Evolutionary conservation across 2,797 vertebrate genomes (phyloP), one percentile per base, ranked within the genome.

Genomic region (Streptopelia turtur): DNA sequence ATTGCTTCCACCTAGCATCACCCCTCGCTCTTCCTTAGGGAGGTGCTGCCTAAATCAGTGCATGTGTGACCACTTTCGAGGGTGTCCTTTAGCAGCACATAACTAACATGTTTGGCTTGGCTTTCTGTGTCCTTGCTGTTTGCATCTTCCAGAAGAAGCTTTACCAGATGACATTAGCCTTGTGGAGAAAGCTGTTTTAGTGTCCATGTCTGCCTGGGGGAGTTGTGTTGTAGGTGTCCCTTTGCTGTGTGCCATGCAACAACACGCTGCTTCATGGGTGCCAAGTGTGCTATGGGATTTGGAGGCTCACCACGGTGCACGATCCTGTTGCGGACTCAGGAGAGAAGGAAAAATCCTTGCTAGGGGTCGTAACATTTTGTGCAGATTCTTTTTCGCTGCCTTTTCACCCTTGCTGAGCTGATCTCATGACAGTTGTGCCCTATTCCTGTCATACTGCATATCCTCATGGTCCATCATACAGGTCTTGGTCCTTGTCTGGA

Each of bases 381-480:
- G 65, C 16, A 53, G 47, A 14, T 87, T 63, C 24, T 75, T 88
- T 50, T 55, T 64, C 22, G 25, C 25, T 85, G 66, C 13, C 12
- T 84, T 90, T 90, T 81, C 50, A 41, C 55, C 39, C 45, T 56
- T 21, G 21, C 65, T 78, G 55, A 85, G 71, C 39, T 63, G 85
- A 66, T 35, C 35, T 65, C 1, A 0, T 41, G 53, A 23, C 59
- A 53, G 65, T 76, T 0, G 0, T 61, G 76, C 28, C 50, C 9
- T 10, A 2, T 37, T 60, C 27, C 10, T 50, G 39, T 55, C 56
- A n/a, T 20, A 0, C 1, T 45, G 74, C 69, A 9, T 27, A 16
- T 81, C 69, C 56, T 64, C 1, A 0, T 75, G 53, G 31, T 53
- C 49, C 27, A 3, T 87, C 11, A 4, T 45, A 49, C 8, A n/a